Evolutionary conservation across 1,140 invertebrate species (phyloP).

Genomic region (Radopholus similis): DNA sequence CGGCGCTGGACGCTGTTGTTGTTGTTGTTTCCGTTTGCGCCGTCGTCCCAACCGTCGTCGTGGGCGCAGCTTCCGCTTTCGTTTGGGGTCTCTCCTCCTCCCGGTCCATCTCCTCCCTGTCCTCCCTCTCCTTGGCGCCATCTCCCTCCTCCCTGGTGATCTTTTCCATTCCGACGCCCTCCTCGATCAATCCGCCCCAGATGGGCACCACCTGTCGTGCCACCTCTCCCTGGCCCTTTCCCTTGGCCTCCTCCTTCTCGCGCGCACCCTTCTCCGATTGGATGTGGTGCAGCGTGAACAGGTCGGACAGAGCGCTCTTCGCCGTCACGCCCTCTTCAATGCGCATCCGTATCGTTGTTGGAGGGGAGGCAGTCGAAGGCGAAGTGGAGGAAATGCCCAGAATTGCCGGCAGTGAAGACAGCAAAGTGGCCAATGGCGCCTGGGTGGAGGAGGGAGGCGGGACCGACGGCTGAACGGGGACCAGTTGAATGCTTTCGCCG

Average conservation of each 20-base stretch:
- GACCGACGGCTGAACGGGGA: not conserved
- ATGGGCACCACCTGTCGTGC: not conserved
- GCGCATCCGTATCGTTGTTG: too few relatives aligned
- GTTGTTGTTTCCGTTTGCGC: slow-evolving; percentile 20
- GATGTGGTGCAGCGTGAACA: not conserved
- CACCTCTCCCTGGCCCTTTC: not conserved
- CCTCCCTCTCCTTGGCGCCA: not conserved
- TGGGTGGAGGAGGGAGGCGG: not conserved
- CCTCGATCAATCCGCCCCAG: not conserved
- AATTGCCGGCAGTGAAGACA: too few relatives aligned
- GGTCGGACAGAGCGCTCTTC: not conserved
- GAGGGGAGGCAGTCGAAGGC: not conserved
- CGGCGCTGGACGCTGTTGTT: not conserved
- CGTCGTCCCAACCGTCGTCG: too few relatives aligned
- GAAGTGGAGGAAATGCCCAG: not conserved
- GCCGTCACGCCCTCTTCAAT: not conserved
- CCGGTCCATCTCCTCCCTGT: not conserved
- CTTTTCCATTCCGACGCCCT: not conserved
- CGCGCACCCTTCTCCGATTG: not conserved
- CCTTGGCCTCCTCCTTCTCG: not conserved
- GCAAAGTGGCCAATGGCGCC: not conserved
- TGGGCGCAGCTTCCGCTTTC: too few relatives aligned
- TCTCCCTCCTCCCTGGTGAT: not conserved
- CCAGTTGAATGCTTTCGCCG: not conserved
- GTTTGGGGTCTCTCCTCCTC: not conserved